Percentiles rank a stretch among this genome's conserved stretches.
These are phyloP conservation scores for Emydocephalus ijimae DNA, from an alignment of 2,113 vertebrate species.

Conservation along the genomic window DNA sequence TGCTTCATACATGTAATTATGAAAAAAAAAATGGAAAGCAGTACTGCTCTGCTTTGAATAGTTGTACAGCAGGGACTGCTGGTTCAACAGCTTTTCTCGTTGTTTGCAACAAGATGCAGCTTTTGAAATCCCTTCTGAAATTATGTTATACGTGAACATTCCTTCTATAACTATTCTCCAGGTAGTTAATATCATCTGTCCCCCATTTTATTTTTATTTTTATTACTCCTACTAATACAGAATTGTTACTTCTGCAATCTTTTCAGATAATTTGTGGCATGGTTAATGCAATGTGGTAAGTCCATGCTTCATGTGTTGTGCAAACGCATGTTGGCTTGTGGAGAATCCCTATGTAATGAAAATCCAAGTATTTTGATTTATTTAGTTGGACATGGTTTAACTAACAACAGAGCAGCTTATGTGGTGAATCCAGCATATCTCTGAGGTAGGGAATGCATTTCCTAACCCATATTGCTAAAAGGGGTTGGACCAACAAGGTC, in stretches of 20 bases:
- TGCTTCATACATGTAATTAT: neutral
- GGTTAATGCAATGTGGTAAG: neutral
- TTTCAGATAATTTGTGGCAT: neutral
- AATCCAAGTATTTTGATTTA: neutral
- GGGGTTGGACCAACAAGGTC: too few relatives aligned
- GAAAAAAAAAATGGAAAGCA: neutral
- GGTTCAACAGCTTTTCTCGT: neutral
- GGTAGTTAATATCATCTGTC: neutral
- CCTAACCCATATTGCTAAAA: neutral
- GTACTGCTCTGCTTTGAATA: neutral
- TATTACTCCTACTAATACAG: neutral
- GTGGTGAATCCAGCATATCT: neutral
- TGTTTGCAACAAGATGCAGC: neutral
- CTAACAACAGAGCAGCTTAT: neutral
- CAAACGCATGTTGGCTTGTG: neutral
- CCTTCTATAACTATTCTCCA: neutral
- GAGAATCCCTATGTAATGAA: neutral
- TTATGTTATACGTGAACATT: neutral
- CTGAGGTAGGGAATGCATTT: neutral
- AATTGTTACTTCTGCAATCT: neutral
- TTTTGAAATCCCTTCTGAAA: neutral
- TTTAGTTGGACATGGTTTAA: neutral
- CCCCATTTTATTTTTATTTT: neutral
- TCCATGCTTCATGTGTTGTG: neutral
- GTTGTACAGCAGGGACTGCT: neutral